These are phyloP conservation scores for Gari tellinella DNA, from an alignment of 2,888 invertebrate species.

Conservation along the genomic window DNA sequence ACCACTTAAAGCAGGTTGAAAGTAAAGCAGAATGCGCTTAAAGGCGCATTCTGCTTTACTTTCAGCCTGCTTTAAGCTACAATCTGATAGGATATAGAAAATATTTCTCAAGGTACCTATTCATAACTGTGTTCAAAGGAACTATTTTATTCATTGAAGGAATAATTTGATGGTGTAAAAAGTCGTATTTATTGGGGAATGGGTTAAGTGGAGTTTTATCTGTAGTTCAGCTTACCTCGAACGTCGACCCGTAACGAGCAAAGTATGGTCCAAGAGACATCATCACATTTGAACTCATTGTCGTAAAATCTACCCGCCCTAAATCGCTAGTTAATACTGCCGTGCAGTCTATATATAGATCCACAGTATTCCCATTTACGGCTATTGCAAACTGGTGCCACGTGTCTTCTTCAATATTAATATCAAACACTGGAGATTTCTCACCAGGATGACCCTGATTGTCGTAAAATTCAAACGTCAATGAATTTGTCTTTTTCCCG, in stretches of 20 bases:
- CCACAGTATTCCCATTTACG: slow-evolving; percentile 61
- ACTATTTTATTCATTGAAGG: no score
- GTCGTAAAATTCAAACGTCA: slow-evolving; percentile 57
- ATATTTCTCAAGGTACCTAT: no score
- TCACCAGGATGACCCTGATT: slow-evolving; percentile 40
- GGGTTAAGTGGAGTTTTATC: no score
- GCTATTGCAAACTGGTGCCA: slow-evolving; percentile 78
- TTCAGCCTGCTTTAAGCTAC: no score
- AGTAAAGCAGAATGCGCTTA: no score
- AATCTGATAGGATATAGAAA: no score
- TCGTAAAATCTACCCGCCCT: slow-evolving; percentile 12
- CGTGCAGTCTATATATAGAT: slow-evolving; percentile 74
- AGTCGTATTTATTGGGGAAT: no score
- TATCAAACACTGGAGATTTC: slow-evolving; percentile 61
- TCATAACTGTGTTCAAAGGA: no score
- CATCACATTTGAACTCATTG: slow-evolving; percentile 55
- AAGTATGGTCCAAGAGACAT: slow-evolving; percentile 76
- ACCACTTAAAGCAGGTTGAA: no score
- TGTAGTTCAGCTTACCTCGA: slow-evolving; percentile 65
- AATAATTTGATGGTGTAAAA: no score
- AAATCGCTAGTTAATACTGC: slow-evolving; percentile 51
- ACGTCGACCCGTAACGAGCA: slow-evolving; percentile 67
- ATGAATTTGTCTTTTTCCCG: slow-evolving; percentile 4
- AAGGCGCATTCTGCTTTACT: no score
- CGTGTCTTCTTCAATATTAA: slow-evolving; percentile 61